Evolutionary conservation across 1,140 invertebrate species (phyloP).

Genomic region (Chironomus striatipennis): DNA sequence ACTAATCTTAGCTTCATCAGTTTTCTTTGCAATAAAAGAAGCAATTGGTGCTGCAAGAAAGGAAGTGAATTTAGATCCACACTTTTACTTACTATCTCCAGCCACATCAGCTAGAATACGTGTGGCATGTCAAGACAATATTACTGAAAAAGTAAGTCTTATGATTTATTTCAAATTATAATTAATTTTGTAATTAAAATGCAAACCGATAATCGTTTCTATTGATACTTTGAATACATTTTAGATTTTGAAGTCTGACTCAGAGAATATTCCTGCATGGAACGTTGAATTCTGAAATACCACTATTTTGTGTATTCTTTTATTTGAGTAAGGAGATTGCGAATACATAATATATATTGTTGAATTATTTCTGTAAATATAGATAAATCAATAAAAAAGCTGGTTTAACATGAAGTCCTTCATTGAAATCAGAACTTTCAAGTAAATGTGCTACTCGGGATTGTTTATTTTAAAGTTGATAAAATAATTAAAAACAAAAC

Average conservation of each 20-base stretch:
- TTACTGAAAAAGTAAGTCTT: conserved; percentile 60
- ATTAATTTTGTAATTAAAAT: conserved; percentile 35
- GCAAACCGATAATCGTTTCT: not conserved
- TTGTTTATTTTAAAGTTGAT: too few relatives aligned
- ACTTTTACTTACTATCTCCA: conserved; percentile 74
- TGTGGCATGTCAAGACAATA: conserved; percentile 78
- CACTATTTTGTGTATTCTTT: too few relatives aligned
- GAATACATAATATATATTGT: too few relatives aligned
- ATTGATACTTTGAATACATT: too few relatives aligned
- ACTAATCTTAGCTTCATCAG: conserved; percentile 75
- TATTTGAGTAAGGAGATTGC: too few relatives aligned
- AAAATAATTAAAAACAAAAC: too few relatives aligned
- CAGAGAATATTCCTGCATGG: not conserved
- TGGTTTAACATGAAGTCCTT: too few relatives aligned
- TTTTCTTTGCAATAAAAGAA: conserved; percentile 85
- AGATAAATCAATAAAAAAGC: too few relatives aligned
- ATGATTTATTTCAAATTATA: not conserved
- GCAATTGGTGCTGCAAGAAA: conserved; percentile 70
- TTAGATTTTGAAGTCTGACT: not conserved
- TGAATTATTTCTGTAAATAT: too few relatives aligned
- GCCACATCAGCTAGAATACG: conserved; percentile 82
- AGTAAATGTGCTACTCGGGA: too few relatives aligned
- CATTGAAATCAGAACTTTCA: too few relatives aligned
- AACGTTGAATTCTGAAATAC: not conserved
- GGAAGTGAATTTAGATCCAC: conserved; percentile 52